phyloP scores from a whole-genome alignment of 1,140 invertebrate species.

The Lysiphlebus fabarum region DNA sequence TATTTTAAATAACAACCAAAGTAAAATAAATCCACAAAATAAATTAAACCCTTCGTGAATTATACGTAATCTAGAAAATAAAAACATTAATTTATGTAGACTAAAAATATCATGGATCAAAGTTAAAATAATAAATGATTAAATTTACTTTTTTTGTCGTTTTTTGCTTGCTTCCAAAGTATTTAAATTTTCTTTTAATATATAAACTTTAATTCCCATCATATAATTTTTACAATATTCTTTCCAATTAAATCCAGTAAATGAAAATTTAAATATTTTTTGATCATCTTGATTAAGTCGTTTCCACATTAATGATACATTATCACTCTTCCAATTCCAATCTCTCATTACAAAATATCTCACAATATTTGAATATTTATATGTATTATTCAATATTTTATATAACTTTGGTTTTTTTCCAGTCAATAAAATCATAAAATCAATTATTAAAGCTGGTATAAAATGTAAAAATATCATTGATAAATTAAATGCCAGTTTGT shows the following conservation, averaged over 20 bases:
- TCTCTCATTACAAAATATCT: constrained; percentile 70
- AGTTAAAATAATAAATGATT: too few relatives aligned
- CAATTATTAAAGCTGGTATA: constrained; percentile 63
- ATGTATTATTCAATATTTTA: constrained; percentile 71
- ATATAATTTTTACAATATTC: constrained; percentile 66
- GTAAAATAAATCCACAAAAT: too few relatives aligned
- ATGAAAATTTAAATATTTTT: constrained; percentile 66
- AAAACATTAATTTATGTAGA: too few relatives aligned
- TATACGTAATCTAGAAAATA: too few relatives aligned
- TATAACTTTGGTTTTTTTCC: constrained; percentile 66
- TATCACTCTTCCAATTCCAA: constrained; percentile 69
- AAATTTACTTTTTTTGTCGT: constrained; percentile 59
- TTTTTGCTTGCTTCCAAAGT: constrained; percentile 61
- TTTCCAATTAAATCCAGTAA: constrained; percentile 67
- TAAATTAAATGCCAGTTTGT: constrained; percentile 55
- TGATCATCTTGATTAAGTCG: constrained; percentile 60
- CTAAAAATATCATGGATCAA: too few relatives aligned
- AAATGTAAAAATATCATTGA: constrained; percentile 60
- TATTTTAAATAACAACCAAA: too few relatives aligned
- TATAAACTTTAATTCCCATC: constrained; percentile 64
- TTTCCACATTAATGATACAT: constrained; percentile 60
- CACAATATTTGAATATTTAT: constrained; percentile 68
- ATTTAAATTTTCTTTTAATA: constrained; percentile 69
- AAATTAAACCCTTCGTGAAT: too few relatives aligned
- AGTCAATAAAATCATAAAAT: constrained; percentile 55